Evolutionary conservation across 1,140 invertebrate genomes (phyloP).

Genomic region (Drosophila orosa): DNA sequence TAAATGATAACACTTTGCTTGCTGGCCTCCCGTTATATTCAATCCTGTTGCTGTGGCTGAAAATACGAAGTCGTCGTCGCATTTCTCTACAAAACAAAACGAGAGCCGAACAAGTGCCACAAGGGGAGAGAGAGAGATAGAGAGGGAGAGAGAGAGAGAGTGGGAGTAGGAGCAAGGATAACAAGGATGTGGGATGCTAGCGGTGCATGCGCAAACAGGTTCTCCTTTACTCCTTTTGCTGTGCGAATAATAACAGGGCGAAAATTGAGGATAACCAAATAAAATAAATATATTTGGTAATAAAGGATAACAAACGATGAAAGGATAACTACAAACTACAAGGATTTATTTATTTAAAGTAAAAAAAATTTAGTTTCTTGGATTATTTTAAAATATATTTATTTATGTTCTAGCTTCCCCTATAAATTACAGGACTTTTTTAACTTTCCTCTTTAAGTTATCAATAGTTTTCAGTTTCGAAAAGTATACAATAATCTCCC

Average conservation of each 20-base stretch:
- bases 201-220: conserved; percentile 44
- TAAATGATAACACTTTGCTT: conserved; percentile 32
- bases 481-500: not conserved
- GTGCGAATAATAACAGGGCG: not conserved
- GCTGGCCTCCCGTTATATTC: conserved; percentile 28
- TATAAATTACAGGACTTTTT: too few relatives aligned
- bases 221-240: not conserved
- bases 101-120: conserved; percentile 1
- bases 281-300: not conserved
- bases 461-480: not conserved
- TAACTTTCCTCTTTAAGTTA: not conserved
- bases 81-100: conserved; percentile 31
- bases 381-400: not conserved
- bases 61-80: conserved; percentile 21
- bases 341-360: not conserved
- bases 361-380: not conserved
- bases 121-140: not conserved
- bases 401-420: not conserved
- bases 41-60: conserved; percentile 44
- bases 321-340: not conserved
- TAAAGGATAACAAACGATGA: not conserved
- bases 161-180: conserved; percentile 17
- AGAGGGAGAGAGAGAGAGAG: not conserved
- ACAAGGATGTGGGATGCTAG: conserved; percentile 8
- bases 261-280: not conserved